Percentiles rank a stretch among this genome's conserved stretches.
Conservation (phyloP, 2,888 invertebrate species). For the Dorcus hopei region DNA sequence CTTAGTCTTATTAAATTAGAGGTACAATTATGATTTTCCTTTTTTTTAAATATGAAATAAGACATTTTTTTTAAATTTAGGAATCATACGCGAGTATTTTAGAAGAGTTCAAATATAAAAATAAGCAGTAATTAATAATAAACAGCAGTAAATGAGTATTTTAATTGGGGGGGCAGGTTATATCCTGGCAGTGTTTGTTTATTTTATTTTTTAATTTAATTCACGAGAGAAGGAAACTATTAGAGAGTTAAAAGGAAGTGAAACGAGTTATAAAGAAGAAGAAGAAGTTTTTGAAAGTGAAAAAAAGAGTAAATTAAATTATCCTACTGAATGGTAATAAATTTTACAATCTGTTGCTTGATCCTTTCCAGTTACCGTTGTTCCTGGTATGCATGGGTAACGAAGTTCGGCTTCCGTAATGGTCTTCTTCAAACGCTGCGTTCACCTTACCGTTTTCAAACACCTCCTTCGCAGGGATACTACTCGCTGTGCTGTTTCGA, state of each 20-base stretch:
- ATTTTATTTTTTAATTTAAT: neutral
- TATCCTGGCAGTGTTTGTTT: constrained; percentile 7
- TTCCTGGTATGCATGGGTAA: constrained; percentile 68
- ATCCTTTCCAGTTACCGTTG: constrained; percentile 61
- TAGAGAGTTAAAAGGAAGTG: neutral
- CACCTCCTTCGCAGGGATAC: constrained; percentile 69
- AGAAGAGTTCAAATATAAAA: neutral
- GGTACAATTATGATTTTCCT: constrained; percentile 1
- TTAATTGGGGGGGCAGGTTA: neutral
- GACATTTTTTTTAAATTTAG: constrained; percentile 5
- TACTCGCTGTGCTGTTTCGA: constrained; percentile 73
- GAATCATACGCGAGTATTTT: constrained; percentile 15
- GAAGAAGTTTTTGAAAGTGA: neutral
- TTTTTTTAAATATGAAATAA: neutral
- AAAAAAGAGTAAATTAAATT: neutral
- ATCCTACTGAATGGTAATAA: neutral
- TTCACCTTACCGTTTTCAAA: constrained; percentile 78
- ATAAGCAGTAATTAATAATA: neutral
- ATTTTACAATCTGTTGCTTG: constrained; percentile 15
- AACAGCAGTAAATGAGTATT: neutral
- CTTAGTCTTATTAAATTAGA: constrained; percentile 26
- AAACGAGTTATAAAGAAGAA: neutral
- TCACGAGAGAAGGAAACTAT: neutral
- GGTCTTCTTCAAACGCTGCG: constrained; percentile 70
- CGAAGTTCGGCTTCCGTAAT: constrained; percentile 64